Evolutionary conservation across 2,888 invertebrate genomes (phyloP).

Genomic region (Operophtera brumata): DNA sequence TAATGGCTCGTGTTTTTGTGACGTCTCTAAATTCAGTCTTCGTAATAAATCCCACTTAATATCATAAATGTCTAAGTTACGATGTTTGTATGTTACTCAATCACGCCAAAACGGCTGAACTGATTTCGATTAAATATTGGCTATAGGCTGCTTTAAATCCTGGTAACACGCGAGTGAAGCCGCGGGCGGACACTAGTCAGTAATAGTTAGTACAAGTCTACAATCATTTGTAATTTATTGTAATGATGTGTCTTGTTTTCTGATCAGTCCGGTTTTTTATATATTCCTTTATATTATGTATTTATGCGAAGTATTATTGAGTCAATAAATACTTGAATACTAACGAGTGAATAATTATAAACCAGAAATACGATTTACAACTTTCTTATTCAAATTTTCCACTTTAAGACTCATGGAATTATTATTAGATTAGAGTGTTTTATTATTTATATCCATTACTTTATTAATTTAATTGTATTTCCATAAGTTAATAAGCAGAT

Average conservation of each 20-base stretch:
- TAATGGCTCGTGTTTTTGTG: no score
- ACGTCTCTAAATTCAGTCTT: background rate
- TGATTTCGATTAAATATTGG: no score
- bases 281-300: background rate
- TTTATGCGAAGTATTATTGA: conserved; percentile 9
- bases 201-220: no score
- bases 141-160: no score
- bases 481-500: background rate
- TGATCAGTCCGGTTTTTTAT: background rate
- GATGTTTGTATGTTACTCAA: no score
- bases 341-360: conserved; percentile 15
- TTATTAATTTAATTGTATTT: background rate
- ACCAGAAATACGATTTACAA: conserved; percentile 15
- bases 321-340: conserved; percentile 11
- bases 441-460: no score
- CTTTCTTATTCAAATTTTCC: conserved; percentile 20
- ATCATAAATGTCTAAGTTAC: no score
- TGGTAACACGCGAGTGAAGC: no score
- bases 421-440: background rate
- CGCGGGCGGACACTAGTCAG: no score
- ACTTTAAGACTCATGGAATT: background rate
- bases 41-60: background rate
- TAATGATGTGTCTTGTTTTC: background rate
- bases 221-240: background rate
- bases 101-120: no score